Conservation (phyloP, 2,888 invertebrate genomes). For the Aricia artaxerxes region DNA sequence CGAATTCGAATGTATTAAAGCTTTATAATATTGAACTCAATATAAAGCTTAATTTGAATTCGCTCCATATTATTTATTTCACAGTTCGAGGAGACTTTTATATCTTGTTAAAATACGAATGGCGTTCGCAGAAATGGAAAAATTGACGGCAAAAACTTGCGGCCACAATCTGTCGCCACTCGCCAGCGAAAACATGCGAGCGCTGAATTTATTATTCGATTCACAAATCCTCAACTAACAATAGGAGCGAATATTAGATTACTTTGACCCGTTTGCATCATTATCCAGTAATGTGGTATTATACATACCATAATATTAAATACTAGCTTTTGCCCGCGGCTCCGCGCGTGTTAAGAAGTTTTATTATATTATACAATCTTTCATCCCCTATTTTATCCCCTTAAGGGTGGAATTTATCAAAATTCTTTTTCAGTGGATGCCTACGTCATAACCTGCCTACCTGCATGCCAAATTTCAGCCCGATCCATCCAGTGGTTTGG, state of each 20-base stretch:
- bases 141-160: conserved; percentile 11
- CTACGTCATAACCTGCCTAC: no score
- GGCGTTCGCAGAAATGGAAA: conserved; percentile 8
- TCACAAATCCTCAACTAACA: not conserved
- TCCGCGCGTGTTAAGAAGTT: no score
- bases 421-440: no score
- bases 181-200: not conserved
- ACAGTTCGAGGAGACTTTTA: not conserved
- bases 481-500: no score
- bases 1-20: no score
- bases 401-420: no score
- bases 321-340: no score
- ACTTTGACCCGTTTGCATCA: not conserved
- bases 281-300: not conserved
- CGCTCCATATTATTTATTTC: not conserved
- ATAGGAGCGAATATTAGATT: not conserved
- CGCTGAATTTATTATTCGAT: conserved; percentile 23
- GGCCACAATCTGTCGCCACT: not conserved
- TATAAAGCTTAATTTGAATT: not conserved
- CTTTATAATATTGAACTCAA: no score
- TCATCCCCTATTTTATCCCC: no score
- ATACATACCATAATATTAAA: no score
- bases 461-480: no score
- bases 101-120: conserved; percentile 11
- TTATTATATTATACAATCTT: no score